Percentiles rank a stretch among this genome's conserved stretches.
phyloP scores from a whole-genome alignment of 2,797 vertebrate genomes.

The Phalloptychus januarius region DNA sequence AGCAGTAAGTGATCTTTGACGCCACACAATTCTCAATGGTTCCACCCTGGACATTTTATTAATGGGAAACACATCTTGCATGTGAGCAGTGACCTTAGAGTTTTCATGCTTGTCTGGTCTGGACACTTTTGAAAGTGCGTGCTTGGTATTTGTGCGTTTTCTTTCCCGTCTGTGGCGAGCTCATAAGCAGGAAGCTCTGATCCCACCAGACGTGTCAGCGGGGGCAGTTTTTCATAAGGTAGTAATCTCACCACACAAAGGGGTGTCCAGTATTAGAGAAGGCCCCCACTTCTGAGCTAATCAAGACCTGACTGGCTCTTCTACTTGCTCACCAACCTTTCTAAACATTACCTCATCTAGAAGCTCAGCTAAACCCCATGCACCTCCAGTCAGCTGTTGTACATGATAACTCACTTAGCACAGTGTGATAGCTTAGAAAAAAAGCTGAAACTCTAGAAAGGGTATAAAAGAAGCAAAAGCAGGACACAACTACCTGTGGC shows the following conservation, averaged over 20 bases:
- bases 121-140: conserved; percentile 21
- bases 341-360: conserved; percentile 75
- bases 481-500: conserved; percentile 61
- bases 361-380: conserved; percentile 67
- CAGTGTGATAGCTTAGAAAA: conserved; percentile 46
- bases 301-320: conserved; percentile 72
- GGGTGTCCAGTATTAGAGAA: conserved; percentile 72
- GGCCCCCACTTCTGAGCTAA: conserved; percentile 75
- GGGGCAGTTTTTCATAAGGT: conserved; percentile 80
- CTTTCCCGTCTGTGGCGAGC: conserved; percentile 33
- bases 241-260: conserved; percentile 79
- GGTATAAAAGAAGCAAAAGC: conserved; percentile 63
- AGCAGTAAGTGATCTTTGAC: conserved; percentile 16
- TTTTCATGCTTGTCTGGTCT: conserved; percentile 10
- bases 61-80: conserved; percentile 3
- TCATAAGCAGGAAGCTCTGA: conserved; percentile 74
- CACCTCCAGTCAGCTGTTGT: conserved; percentile 50
- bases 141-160: conserved; percentile 44
- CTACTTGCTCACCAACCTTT: conserved; percentile 53
- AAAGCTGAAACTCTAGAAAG: conserved; percentile 54
- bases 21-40: conserved; percentile 9
- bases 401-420: conserved; percentile 76
- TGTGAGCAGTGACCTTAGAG: conserved; percentile 12
- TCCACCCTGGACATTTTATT: conserved; percentile 11
- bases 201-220: conserved; percentile 75